Evolutionary conservation across 53 echinoderm and acorn worm species (phyloP), one percentile per base, ranked within the genome.

Genomic region (Luidia sarsii): DNA sequence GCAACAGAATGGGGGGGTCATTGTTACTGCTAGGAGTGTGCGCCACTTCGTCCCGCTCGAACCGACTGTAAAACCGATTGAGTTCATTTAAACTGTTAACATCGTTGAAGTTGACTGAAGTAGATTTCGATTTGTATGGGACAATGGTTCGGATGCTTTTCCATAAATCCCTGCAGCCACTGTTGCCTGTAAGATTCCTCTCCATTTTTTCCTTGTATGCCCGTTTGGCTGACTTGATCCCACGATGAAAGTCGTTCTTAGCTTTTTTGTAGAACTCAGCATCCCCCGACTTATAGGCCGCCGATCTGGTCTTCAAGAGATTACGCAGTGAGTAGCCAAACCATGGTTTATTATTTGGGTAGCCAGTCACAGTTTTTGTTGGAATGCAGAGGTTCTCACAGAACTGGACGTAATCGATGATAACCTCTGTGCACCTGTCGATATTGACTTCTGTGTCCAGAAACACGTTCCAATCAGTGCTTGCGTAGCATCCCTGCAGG

Each of bases 401-500:
- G 28, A 32, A 61, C 8, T 31, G 31, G 28, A 61, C 3, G 61
- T 61, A 61, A 31, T 61, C 33, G 28, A 61, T 32, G 34, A 33
- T 16, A 33, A 61, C 61, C 33, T 33, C 61, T 14, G 61, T 32
- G 25, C 57, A 57, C 28, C 23, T 57, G 57, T 57, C 57, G 3
- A 57, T 57, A 57, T 57, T 57, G 28, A 25, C 57, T 22, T 57
- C 57, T 24, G 25, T 11, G 7, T 57, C 25, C 8, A 33, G 61
- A 61, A 61, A 61, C 61, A 61, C 33, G 4, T 61, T 33, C 61
- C 61, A 61, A 16, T 61, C 61, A 10, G 61, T 61, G 18, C 61
- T 25, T 14, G 33, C 33, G 33, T 33, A 61, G 33, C 61, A 61
- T 61, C 61, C 61, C 33, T 41, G 66, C 1, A 66, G 66, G 19